These are phyloP conservation scores for Tachina grossa DNA, from an alignment of 2,888 invertebrate species.

Conservation along the genomic window DNA sequence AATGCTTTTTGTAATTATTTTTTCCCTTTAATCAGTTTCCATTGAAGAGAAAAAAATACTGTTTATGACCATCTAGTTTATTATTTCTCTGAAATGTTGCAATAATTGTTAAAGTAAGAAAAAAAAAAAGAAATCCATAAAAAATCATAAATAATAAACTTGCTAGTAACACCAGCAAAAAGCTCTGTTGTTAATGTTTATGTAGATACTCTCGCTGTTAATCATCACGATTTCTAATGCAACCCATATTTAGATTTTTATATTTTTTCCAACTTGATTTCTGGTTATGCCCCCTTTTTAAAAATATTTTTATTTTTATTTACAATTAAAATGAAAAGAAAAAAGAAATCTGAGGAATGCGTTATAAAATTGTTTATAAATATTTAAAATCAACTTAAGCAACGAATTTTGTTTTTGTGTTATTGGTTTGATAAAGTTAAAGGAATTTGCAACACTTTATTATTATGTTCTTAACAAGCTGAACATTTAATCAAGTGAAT, in stretches of 20 bases:
- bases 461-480: background rate
- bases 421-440: slow-evolving; percentile 27
- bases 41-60: background rate
- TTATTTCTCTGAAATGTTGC: slow-evolving; percentile 49
- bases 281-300: slow-evolving; percentile 15
- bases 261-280: slow-evolving; percentile 18
- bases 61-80: slow-evolving; percentile 38
- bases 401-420: background rate
- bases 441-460: slow-evolving; percentile 23
- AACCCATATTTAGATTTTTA: slow-evolving; percentile 51
- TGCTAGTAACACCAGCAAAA: slow-evolving; percentile 1
- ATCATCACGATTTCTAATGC: slow-evolving; percentile 68
- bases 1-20: slow-evolving; percentile 37
- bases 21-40: slow-evolving; percentile 23
- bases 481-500: background rate
- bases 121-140: slow-evolving; percentile 3
- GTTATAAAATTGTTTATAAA: slow-evolving; percentile 11
- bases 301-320: background rate
- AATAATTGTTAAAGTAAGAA: slow-evolving; percentile 15
- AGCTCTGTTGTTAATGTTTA: background rate
- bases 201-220: slow-evolving; percentile 28
- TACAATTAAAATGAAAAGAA: background rate
- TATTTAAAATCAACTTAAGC: too few relatives aligned
- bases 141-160: slow-evolving; percentile 42
- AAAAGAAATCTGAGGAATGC: background rate